These are phyloP conservation scores for Ctena decussata DNA, from an alignment of 2,888 invertebrate species.

Conservation along the genomic window DNA sequence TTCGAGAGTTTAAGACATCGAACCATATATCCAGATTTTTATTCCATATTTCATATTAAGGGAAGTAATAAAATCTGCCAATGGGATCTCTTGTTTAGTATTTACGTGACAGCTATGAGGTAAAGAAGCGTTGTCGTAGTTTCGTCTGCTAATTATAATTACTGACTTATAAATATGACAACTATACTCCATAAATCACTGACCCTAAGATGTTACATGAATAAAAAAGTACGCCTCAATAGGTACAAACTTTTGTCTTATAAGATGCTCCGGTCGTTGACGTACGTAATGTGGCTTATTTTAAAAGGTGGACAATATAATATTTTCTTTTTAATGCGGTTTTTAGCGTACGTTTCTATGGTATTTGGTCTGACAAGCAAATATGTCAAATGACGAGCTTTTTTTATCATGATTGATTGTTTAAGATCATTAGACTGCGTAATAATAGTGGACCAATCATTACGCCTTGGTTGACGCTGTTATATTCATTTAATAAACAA, in stretches of 20 bases:
- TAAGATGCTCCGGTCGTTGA: background rate
- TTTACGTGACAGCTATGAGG: slow-evolving; percentile 1
- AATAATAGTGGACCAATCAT: background rate
- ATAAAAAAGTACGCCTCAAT: background rate
- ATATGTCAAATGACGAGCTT: background rate
- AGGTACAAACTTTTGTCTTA: background rate
- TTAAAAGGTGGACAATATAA: background rate
- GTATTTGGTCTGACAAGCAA: background rate
- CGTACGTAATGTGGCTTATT: background rate
- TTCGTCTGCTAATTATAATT: background rate
- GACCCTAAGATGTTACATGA: background rate
- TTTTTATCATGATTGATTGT: background rate
- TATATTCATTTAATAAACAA: no score
- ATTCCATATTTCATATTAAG: background rate
- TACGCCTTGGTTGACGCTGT: background rate
- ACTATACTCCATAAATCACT: background rate
- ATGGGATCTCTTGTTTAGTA: background rate
- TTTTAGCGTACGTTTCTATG: background rate
- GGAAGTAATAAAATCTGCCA: background rate
- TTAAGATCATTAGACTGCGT: background rate
- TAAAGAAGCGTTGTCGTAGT: background rate
- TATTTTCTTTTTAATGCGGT: background rate
- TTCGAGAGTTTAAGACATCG: background rate
- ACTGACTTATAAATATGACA: background rate
- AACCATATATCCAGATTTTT: background rate